phyloP scores from a whole-genome alignment of 2,888 invertebrate species.

The Nudaria mundana region DNA sequence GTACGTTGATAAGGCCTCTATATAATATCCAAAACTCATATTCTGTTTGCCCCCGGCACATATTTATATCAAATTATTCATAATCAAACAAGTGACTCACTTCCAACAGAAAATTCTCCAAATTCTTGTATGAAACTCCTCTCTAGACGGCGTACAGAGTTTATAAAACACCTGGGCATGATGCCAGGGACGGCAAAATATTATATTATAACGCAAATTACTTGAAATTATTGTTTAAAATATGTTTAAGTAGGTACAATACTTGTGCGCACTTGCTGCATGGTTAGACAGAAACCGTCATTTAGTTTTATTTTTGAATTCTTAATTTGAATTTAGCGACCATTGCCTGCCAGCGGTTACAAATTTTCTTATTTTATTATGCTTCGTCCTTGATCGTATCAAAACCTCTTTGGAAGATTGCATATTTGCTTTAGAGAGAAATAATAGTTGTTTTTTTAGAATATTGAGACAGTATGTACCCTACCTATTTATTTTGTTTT shows the following conservation, averaged over 20 bases:
- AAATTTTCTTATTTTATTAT: slow-evolving; percentile 28
- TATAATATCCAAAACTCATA: too few relatives aligned
- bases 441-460: too few relatives aligned
- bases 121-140: slow-evolving; percentile 59
- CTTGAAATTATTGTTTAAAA: slow-evolving; percentile 35
- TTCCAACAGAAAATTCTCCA: slow-evolving; percentile 45
- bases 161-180: slow-evolving; percentile 71
- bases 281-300: slow-evolving; percentile 60
- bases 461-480: too few relatives aligned
- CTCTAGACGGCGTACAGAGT: slow-evolving; percentile 52
- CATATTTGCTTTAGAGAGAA: too few relatives aligned
- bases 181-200: slow-evolving; percentile 28
- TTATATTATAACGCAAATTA: slow-evolving; percentile 21
- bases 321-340: slow-evolving; percentile 51
- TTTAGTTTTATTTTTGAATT: slow-evolving; percentile 59
- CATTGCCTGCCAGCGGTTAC: slow-evolving; percentile 47
- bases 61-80: slow-evolving; percentile 19
- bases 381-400: slow-evolving; percentile 2
- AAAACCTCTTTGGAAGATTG: slow-evolving; percentile 12
- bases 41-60: slow-evolving; percentile 3
- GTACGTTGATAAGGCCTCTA: too few relatives aligned
- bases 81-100: slow-evolving; percentile 46
- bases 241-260: slow-evolving; percentile 39
- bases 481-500: too few relatives aligned
- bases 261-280: slow-evolving; percentile 72